Base-by-base conservation (phyloP, 2,797 vertebrate species). In the Epinephelus malabaricus region DNA sequence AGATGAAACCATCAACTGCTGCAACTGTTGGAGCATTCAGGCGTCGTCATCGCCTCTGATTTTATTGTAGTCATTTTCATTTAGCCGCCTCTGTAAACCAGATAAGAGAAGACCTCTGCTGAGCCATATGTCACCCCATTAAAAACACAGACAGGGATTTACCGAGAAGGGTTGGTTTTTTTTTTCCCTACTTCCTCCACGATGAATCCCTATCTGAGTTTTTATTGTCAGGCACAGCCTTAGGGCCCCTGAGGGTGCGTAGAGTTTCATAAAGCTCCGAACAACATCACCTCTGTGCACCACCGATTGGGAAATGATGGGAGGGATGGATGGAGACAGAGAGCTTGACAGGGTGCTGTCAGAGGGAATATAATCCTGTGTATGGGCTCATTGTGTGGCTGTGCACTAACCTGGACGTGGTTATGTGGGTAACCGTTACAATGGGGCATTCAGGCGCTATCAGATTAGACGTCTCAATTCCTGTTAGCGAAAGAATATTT, bases 401-500 rank as follows among this genome's bases (percentile, higher is more conserved):
- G 84, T 74, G 71, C 83, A 65, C 87, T 80, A 84, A 89, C 84
- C 84, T 82, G 85, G 63, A 77, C 56, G 21, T 19, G 76, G 77
- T 64, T 74, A 61, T 81, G 69, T 73, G 50, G 76, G 15, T 66
- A 78, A 72, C 75, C 38, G 60, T 70, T 61, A 89, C 88, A 91
- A 91, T 88, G 76, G 77, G 79, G 87, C 85, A 79, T 92, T 92
- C 85, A 88, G 79, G 47, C 9, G n/a, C 63, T 64, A 93, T 92
- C 91, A 88, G 92, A 94, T 92, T 66, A 82, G 73, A 78, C 25
- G 40, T 80, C 77, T 71, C 74, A 83, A 87, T 90, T 90, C 79
- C 89, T 78, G 69, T 66, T 50, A 66, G 76, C 83, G 92, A 92
- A 72, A 82, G 84, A 73, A 82, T 69, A 79, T 92, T 84, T 88